Conservation (phyloP, 2,888 invertebrate species). For the Chironomus tentans region DNA sequence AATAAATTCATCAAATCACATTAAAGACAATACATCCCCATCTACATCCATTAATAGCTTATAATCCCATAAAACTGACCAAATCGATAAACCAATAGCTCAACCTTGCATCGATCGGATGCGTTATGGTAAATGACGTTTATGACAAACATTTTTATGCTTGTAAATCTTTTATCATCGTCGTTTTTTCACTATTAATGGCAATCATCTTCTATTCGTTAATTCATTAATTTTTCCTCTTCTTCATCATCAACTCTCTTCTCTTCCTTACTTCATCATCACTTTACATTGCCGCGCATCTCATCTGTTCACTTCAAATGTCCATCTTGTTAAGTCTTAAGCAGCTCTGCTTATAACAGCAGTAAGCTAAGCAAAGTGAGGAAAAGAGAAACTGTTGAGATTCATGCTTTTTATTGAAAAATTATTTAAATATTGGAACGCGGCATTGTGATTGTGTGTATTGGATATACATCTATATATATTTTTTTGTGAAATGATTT, state of each 20-base stretch:
- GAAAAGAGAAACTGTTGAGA: slow-evolving; percentile 22
- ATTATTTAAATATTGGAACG: slow-evolving; percentile 21
- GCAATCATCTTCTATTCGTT: background rate
- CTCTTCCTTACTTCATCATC: background rate
- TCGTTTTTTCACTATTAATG: background rate
- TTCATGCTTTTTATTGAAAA: slow-evolving; percentile 25
- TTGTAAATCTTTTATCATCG: too few species aligned
- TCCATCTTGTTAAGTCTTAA: background rate
- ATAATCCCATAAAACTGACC: too few species aligned
- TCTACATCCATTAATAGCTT: too few species aligned
- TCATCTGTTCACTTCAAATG: background rate
- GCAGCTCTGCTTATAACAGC: background rate
- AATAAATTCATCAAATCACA: too few species aligned
- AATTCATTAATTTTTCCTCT: background rate
- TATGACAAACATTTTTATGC: too few species aligned
- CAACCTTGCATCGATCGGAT: too few species aligned
- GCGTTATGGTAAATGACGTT: too few species aligned
- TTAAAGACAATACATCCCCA: too few species aligned
- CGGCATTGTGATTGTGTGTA: background rate
- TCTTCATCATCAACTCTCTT: background rate
- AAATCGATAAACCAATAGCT: too few species aligned
- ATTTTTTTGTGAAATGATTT: background rate
- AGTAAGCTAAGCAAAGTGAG: background rate
- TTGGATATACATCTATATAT: background rate
- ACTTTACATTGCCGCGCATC: background rate